Base-by-base conservation (phyloP, 2,888 invertebrate genomes). In the Euplagia quadripunctaria region DNA sequence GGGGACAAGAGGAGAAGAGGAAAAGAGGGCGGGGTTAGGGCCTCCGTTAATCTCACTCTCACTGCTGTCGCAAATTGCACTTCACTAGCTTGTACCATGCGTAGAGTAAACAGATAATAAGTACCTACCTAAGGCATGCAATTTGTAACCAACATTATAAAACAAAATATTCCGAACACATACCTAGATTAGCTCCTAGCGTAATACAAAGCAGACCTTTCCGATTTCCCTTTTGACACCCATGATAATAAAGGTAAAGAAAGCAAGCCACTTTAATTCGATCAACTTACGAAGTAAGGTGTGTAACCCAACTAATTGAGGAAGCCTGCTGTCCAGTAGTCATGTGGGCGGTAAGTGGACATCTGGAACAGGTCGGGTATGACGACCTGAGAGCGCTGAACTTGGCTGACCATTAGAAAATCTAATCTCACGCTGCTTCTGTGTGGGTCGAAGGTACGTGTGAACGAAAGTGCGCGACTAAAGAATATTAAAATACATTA, bases 331-430 rank as follows among this genome's bases (percentile, higher is more conserved):
- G 64, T 71, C 64, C 49, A 6, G 75, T 79, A 69, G 71, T 49
- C 41, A 20, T 71, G 73, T 51, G n/a, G 73, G 64, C 49, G 75
- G 68, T 68, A 63, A 75, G 71, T 42, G 69, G 77, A 77, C 84
- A 61, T 73, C 75, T 71, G 20, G 61, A 80, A 80, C 70, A 49
- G 42, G 74, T 67, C 69, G 80, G 81, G 79, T 86, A 80, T 77
- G 74, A 79, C 85, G 86, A 88, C 88, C 86, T n/a, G 82, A 85
- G 90, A 89, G 86, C 86, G 88, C 81, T 88, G 89, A 89, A 89
- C 89, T 86, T 85, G 79, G 86, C 83, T 85, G 87, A 86, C 88
- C 89, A 90, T 90, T 88, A 90, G 88, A 89, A 90, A 90, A 90
- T 89, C 86, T 89, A 89, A 90, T 89, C 89, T 88, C 76, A 79